Base-by-base conservation (phyloP, 2,888 invertebrate genomes). In the Eupithecia vulgata region DNA sequence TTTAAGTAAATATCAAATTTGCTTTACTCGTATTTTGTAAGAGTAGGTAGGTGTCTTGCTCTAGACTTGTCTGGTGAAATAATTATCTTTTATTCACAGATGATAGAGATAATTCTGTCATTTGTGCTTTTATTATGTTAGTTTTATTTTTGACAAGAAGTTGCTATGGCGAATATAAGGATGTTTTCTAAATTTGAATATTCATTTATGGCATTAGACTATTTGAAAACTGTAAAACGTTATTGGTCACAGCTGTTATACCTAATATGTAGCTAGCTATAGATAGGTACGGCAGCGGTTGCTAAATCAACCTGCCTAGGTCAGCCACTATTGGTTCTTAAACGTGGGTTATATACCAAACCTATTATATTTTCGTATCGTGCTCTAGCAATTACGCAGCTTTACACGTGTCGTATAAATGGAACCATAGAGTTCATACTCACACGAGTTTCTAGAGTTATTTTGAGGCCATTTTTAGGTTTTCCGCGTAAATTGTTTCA, bases 331-430 rank as follows among this genome's bases (percentile, higher is more conserved):
- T 57, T 57, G 48, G 48, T 52, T n/a, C 21, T 21, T 21, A 48
- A 7, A 48, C 48, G 48, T 57, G 25, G 21, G 25, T 12, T 52
- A 5, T 25, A 13, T 5, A 57, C 13, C 57, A 57, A 57, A 57
- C 17, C 61, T 61, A 61, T 34, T 61, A 61, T 34, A 61, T 65
- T 65, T 61, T 59, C 40, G 61, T 48, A 67, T 65, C 72, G 75
- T 70, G 75, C 30, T 67, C 21, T 37, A 48, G 67, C 67, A 72
- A 75, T 72, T 72, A 75, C 75, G 72, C 57, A 75, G 42, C n/a
- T 40, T 40, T 67, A 68, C 72, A 70, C 68, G 72, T 75, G 65
- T 65, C 65, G 65, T 37, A 12, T 64, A 64, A 57, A 35, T 62
- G 62, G n/a, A 35, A 65, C 65, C 40, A n/a, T 21, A 15, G 40